Percentiles rank a stretch among this genome's conserved stretches.
These are phyloP conservation scores for Diprion similis DNA, from an alignment of 1,140 invertebrate species.

Conservation along the genomic window DNA sequence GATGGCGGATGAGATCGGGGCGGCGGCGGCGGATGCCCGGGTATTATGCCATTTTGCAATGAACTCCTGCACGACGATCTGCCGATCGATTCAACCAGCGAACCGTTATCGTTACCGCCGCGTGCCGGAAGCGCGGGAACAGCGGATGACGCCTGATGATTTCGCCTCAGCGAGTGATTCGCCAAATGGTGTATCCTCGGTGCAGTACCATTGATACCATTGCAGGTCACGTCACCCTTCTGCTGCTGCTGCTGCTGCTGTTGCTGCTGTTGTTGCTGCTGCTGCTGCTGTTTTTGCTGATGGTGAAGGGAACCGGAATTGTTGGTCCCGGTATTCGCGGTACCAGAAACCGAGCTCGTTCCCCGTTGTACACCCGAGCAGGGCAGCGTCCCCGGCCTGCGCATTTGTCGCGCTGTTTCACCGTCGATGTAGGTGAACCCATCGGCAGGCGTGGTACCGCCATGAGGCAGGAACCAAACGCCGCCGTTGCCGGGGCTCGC, in stretches of 20 bases:
- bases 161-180: conserved; percentile 33
- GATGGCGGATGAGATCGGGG: conserved; percentile 40
- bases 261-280: conserved; percentile 12
- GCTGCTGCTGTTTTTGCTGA: conserved; percentile 34
- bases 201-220: neutral
- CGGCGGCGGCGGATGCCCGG: conserved; percentile 33
- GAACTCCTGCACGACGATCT: neutral
- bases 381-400: conserved; percentile 57
- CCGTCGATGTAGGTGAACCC: conserved; percentile 79
- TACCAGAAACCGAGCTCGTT: neutral
- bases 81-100: neutral
- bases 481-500: conserved; percentile 72
- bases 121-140: conserved; percentile 11
- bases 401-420: conserved; percentile 62
- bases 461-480: conserved; percentile 59
- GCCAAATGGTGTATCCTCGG: conserved; percentile 25
- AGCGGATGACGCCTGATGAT: conserved; percentile 29
- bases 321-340: neutral
- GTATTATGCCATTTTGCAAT: neutral
- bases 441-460: conserved; percentile 73
- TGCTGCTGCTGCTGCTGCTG: conserved; percentile 9
- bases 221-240: neutral
- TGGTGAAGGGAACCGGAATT: conserved; percentile 30
- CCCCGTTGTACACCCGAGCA: conserved; percentile 31
- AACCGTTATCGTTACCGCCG: neutral